phyloP scores from a whole-genome alignment of 2,113 vertebrate genomes.

The Salvelinus fontinalis region DNA sequence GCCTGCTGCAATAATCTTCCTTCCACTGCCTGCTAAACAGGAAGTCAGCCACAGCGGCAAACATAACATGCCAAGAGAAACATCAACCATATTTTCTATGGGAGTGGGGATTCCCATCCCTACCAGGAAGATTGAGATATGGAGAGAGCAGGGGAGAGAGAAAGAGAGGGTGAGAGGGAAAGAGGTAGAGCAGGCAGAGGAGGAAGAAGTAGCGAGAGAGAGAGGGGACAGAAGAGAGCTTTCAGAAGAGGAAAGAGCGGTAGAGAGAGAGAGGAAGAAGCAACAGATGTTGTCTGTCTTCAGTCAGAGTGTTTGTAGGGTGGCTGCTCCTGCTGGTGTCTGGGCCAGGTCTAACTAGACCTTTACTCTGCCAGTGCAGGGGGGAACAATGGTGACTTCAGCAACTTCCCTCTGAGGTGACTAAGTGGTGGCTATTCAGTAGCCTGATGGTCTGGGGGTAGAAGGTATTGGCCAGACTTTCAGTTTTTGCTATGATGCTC shows the following conservation, averaged over 20 bases:
- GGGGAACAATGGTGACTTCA: not conserved
- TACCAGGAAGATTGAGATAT: not conserved
- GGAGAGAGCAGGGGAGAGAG: not conserved
- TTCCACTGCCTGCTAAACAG: slow-evolving; percentile 40
- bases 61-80: slow-evolving; percentile 29
- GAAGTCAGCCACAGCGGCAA: slow-evolving; percentile 29
- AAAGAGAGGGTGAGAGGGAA: not conserved
- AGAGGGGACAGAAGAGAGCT: not conserved
- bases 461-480: no score
- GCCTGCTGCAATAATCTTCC: slow-evolving; percentile 17
- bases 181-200: not conserved
- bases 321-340: no score
- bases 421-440: not conserved
- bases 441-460: no score
- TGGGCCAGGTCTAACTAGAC: not conserved
- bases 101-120: not conserved
- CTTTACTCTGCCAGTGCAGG: not conserved
- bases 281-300: slow-evolving; percentile 55
- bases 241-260: not conserved
- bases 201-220: not conserved
- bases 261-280: slow-evolving; percentile 28
- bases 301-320: slow-evolving; percentile 24
- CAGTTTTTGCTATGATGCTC: no score
- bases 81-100: slow-evolving; percentile 34
- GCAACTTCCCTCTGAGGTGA: not conserved